Percentiles rank a stretch among this genome's conserved stretches.
These are phyloP conservation scores for Oplegnathus fasciatus DNA, from an alignment of 2,113 vertebrate species.

Conservation along the genomic window DNA sequence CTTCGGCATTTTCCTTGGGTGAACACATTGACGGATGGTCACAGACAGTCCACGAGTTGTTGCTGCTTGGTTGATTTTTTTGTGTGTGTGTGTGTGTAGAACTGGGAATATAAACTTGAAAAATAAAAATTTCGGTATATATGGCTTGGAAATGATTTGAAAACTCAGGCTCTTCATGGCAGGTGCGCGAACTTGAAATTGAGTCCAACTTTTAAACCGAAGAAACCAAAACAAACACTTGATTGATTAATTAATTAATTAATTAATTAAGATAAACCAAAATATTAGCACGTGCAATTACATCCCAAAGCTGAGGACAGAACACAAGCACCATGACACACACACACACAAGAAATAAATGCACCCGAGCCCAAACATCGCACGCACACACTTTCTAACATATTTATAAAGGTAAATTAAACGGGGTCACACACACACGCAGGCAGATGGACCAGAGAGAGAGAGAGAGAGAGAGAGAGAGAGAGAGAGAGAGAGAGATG, in stretches of 20 bases:
- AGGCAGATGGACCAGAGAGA: neutral
- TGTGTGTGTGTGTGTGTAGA: neutral
- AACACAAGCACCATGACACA: neutral
- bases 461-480: conserved; percentile 5
- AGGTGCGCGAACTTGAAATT: neutral
- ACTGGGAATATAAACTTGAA: neutral
- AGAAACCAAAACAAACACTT: neutral
- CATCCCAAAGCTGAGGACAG: conserved; percentile 5
- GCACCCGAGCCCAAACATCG: neutral
- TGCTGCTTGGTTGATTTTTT: neutral
- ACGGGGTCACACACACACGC: conserved; percentile 38
- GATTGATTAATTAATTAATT: neutral
- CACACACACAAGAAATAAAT: conserved; percentile 15
- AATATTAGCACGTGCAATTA: conserved; percentile 17
- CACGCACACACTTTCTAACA: conserved; percentile 19
- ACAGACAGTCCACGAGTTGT: conserved; percentile 30
- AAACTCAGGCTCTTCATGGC: neutral
- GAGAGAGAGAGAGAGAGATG: conserved; percentile 19
- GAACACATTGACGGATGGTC: conserved; percentile 46
- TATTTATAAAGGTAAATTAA: conserved; percentile 58
- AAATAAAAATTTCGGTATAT: neutral
- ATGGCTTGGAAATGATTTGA: neutral
- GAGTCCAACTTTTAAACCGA: neutral
- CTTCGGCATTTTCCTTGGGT: conserved; percentile 54
- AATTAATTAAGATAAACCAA: neutral